phyloP scores from a whole-genome alignment of 2,113 vertebrate genomes.

The Istiophorus platypterus region DNA sequence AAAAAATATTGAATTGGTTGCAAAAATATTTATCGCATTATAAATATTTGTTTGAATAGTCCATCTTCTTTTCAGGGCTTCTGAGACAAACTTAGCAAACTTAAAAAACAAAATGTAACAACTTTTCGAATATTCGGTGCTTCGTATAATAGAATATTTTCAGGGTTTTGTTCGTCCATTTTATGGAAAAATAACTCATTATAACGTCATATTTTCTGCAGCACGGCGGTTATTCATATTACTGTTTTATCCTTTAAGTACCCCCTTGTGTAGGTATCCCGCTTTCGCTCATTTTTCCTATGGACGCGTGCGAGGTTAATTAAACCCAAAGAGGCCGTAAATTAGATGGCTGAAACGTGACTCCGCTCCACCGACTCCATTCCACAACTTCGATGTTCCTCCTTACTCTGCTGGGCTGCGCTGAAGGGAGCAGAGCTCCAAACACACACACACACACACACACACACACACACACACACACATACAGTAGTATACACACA shows the following conservation, averaged over 20 bases:
- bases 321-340: slow-evolving; percentile 10
- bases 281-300: background rate
- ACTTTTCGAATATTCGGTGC: no score
- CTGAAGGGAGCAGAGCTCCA: slow-evolving; percentile 64
- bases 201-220: background rate
- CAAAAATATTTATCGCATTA: background rate
- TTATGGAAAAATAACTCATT: background rate
- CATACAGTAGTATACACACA: slow-evolving; percentile 15
- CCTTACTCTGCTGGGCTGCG: slow-evolving; percentile 52
- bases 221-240: background rate
- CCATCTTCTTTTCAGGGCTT: background rate
- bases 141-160: background rate
- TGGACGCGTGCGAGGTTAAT: background rate
- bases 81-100: no score
- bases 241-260: background rate
- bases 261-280: background rate
- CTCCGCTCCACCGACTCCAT: slow-evolving; percentile 74
- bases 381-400: slow-evolving; percentile 63
- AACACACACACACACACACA: slow-evolving; percentile 30
- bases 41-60: background rate
- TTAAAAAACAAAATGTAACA: no score
- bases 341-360: slow-evolving; percentile 27
- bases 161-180: background rate
- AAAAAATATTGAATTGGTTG: background rate
- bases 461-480: slow-evolving; percentile 42